Evolutionary conservation across 2,888 invertebrate genomes (phyloP).

Genomic region (Hanleya hanleyi): DNA sequence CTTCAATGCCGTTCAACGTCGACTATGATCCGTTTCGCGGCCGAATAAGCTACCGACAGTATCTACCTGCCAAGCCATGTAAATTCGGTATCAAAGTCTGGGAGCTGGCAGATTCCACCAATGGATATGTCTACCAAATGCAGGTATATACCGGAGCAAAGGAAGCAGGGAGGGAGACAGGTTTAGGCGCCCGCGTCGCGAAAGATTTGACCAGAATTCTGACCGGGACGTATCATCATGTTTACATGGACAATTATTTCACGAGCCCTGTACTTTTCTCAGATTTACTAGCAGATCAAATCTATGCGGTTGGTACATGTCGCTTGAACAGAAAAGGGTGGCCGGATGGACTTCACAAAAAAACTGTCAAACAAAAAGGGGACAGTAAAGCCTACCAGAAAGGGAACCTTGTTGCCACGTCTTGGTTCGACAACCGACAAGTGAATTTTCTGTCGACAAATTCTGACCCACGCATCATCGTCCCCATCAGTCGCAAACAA

Average conservation of each 20-base stretch:
- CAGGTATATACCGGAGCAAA: slow-evolving; percentile 6
- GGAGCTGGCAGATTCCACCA: neutral
- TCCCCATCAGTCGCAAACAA: neutral
- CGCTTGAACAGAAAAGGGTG: neutral
- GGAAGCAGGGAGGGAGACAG: neutral
- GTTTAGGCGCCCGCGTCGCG: neutral
- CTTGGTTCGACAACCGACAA: neutral
- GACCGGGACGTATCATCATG: neutral
- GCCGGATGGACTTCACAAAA: neutral
- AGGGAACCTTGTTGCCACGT: neutral
- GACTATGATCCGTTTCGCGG: slow-evolving; percentile 2
- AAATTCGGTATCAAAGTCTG: slow-evolving; percentile 5
- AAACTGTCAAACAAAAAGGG: neutral
- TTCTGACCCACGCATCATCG: neutral
- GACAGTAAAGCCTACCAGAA: neutral
- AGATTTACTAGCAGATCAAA: neutral
- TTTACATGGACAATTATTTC: slow-evolving; percentile 16
- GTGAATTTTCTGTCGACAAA: neutral
- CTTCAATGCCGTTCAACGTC: neutral
- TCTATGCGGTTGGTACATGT: neutral
- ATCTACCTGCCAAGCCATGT: slow-evolving; percentile 7
- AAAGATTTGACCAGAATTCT: neutral
- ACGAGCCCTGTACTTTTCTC: neutral
- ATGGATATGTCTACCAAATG: slow-evolving; percentile 7
- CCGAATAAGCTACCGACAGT: neutral